Percentiles rank a stretch among this genome's conserved stretches.
Evolutionary conservation across 2,888 invertebrate species (phyloP).

Genomic region (Imbricaverruca yamaguchii): DNA sequence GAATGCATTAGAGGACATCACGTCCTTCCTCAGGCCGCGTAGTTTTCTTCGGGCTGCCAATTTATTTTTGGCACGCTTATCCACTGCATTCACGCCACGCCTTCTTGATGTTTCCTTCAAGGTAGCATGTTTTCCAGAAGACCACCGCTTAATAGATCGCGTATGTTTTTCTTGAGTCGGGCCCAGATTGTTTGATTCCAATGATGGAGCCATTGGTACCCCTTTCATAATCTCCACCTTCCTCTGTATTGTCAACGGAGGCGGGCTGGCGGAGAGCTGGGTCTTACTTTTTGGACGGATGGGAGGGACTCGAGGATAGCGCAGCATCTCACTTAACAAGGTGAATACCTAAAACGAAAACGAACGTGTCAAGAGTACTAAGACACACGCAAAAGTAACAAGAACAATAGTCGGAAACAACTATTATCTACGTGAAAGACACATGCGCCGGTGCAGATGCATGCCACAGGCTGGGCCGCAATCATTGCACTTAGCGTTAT

Average conservation of each 20-base stretch:
- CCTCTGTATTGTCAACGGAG: too few species aligned
- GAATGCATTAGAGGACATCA: too few species aligned
- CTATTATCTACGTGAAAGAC: not conserved
- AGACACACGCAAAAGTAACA: not conserved
- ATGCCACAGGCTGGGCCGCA: too few species aligned
- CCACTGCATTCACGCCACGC: too few species aligned
- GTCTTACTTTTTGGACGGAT: not conserved
- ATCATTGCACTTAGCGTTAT: not conserved
- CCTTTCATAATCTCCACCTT: not conserved
- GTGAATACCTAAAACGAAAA: constrained; percentile 11
- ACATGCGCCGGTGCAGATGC: not conserved
- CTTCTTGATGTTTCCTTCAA: too few species aligned
- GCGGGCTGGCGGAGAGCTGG: not conserved
- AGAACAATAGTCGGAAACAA: constrained; percentile 1
- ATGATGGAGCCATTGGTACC: not conserved
- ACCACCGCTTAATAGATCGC: not conserved
- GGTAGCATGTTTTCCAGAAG: not conserved
- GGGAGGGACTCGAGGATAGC: not conserved
- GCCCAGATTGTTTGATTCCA: not conserved
- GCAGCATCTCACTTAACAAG: constrained; percentile 12
- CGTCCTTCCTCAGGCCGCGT: too few species aligned
- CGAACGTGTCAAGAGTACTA: not conserved
- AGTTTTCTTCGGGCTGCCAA: too few species aligned
- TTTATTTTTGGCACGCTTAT: too few species aligned
- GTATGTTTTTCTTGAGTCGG: not conserved